Conservation (phyloP, 1,140 invertebrate genomes). For the Aphidius ervi region DNA sequence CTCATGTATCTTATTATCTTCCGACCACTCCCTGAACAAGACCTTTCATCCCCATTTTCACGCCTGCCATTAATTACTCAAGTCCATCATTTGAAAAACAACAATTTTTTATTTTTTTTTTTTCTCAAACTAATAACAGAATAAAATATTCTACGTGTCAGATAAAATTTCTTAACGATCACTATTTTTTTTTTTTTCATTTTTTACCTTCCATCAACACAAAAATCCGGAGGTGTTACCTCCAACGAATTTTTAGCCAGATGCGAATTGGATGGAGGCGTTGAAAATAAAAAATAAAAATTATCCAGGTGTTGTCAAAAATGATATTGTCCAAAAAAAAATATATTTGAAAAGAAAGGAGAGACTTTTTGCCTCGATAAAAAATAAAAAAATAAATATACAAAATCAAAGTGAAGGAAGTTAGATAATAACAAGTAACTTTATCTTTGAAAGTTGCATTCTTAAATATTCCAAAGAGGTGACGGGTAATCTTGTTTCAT, state of each 20-base stretch:
- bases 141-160: no score
- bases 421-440: constrained; percentile 6
- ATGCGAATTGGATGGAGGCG: constrained; percentile 14
- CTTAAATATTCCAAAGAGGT: constrained; percentile 4
- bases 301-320: constrained; percentile 1
- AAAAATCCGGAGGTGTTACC: neutral
- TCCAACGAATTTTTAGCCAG: constrained; percentile 16
- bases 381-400: no score
- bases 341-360: no score
- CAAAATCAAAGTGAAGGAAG: neutral
- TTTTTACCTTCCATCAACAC: no score
- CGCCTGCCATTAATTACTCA: constrained; percentile 16
- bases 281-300: neutral
- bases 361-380: no score
- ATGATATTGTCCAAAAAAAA: no score
- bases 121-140: no score
- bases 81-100: neutral
- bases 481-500: constrained; percentile 5
- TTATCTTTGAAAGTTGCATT: neutral
- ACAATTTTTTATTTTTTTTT: neutral
- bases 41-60: constrained; percentile 14
- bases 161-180: no score
- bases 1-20: no score
- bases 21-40: no score
- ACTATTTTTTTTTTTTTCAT: no score